phyloP scores from a whole-genome alignment of 2,888 invertebrate species.

The Harpalus rufipes region DNA sequence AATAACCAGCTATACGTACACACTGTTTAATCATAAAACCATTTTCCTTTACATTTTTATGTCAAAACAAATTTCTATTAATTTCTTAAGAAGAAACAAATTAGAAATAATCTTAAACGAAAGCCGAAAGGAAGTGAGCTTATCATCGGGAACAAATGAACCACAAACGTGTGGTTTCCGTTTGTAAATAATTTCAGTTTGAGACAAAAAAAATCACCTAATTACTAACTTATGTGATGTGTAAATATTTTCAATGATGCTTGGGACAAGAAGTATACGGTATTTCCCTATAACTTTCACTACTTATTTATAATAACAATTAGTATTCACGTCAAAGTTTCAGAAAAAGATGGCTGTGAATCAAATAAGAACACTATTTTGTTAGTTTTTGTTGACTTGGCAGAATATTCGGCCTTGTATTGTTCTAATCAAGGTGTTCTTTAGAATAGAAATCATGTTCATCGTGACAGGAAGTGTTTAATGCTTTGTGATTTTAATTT shows the following conservation, averaged over 20 bases:
- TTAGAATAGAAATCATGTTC: background rate
- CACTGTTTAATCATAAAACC: too few relatives aligned
- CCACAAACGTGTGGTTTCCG: constrained; percentile 59
- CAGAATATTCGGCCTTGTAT: constrained; percentile 17
- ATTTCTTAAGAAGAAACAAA: background rate
- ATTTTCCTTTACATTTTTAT: background rate
- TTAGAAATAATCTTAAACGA: constrained; percentile 2
- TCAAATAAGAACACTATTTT: background rate
- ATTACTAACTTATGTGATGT: background rate
- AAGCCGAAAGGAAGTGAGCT: constrained; percentile 41
- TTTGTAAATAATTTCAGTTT: constrained; percentile 4
- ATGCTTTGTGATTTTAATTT: background rate
- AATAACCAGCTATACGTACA: too few relatives aligned
- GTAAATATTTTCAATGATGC: background rate
- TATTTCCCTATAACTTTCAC: constrained; percentile 48
- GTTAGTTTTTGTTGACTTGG: background rate
- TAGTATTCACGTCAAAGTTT: constrained; percentile 4
- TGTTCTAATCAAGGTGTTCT: constrained; percentile 5
- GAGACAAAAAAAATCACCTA: constrained; percentile 6
- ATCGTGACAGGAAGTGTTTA: background rate
- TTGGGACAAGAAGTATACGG: background rate
- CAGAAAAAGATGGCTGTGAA: background rate
- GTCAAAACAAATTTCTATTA: background rate
- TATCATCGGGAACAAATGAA: constrained; percentile 56
- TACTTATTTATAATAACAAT: background rate